These are phyloP conservation scores for Glossophaga mutica DNA, from an alignment of 2,797 vertebrate species.

Conservation along the genomic window DNA sequence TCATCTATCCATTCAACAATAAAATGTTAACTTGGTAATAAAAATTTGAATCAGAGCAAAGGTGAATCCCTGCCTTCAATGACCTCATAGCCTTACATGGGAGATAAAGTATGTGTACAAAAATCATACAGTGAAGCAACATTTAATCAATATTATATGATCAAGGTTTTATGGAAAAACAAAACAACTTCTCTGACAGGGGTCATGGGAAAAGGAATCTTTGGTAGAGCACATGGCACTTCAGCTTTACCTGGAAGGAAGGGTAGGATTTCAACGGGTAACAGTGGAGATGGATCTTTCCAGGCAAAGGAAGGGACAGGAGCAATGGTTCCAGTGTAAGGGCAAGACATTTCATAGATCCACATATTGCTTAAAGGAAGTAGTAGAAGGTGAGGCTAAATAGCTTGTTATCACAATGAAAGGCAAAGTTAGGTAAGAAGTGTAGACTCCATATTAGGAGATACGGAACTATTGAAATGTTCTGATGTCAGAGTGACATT, in stretches of 20 bases:
- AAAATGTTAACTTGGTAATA: background rate
- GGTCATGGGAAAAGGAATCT: background rate
- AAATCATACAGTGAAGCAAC: background rate
- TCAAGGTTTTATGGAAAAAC: background rate
- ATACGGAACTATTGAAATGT: background rate
- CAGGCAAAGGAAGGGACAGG: background rate
- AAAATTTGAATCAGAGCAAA: background rate
- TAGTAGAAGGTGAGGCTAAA: background rate
- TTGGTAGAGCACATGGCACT: background rate
- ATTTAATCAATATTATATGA: background rate
- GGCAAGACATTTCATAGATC: background rate
- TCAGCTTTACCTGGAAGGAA: background rate
- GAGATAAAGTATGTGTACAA: background rate
- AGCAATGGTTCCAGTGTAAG: background rate
- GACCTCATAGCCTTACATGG: background rate
- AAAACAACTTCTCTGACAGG: background rate
- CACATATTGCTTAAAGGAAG: background rate
- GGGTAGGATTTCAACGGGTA: background rate
- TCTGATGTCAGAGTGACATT: background rate
- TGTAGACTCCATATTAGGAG: background rate
- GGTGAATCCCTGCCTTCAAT: background rate
- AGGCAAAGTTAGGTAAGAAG: background rate
- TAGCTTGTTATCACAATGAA: background rate
- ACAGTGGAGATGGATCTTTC: background rate
- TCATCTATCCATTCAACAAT: background rate